Conservation (phyloP, 2,797 vertebrate species). For the Notoglanidium macrostoma region DNA sequence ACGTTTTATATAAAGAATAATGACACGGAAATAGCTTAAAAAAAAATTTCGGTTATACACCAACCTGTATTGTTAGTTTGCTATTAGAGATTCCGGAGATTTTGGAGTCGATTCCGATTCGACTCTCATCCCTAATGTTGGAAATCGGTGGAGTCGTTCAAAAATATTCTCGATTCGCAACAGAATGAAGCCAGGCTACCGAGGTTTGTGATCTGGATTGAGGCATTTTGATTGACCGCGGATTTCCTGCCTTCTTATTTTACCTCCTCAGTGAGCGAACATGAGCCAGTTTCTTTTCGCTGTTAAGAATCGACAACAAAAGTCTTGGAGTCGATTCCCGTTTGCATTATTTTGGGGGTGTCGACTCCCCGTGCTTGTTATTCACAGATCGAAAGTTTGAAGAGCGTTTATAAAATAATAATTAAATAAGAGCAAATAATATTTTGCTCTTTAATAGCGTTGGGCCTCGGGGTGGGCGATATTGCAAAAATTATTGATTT, state of each 20-base stretch:
- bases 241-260: not conserved
- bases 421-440: no score
- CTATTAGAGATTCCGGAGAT: not conserved
- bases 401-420: no score
- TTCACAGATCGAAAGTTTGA: not conserved
- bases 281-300: not conserved
- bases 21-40: not conserved
- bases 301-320: not conserved
- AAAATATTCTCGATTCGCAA: not conserved
- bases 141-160: not conserved
- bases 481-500: no score
- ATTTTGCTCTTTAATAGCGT: not conserved
- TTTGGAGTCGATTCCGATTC: not conserved
- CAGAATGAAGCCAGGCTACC: not conserved
- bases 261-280: not conserved
- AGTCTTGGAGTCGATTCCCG: not conserved
- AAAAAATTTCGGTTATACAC: not conserved
- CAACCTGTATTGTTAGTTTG: not conserved
- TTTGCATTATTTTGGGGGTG: no score
- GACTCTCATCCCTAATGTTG: not conserved
- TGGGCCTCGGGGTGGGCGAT: not conserved
- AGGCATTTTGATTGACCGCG: not conserved
- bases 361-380: no score
- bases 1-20: not conserved
- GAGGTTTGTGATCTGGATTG: not conserved